Percentiles rank a stretch among this genome's conserved stretches.
Conservation (phyloP, 1,140 invertebrate genomes). For the Drosophila cardini region DNA sequence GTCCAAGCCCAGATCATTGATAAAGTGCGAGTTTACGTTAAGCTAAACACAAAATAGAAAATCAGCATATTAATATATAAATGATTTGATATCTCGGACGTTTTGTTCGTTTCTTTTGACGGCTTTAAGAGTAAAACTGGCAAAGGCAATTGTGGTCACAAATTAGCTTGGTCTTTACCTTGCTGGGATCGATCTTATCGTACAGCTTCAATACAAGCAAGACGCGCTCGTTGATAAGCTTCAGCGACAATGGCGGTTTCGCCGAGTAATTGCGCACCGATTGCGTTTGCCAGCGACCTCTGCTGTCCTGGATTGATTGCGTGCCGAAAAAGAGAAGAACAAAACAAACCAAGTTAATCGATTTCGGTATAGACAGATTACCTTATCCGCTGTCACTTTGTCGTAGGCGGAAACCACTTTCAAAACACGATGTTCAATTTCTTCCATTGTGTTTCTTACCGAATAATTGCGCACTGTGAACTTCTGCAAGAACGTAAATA, state of each 20-base stretch:
- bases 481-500: conserved; percentile 45
- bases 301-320: conserved; percentile 58
- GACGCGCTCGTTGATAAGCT: conserved; percentile 94
- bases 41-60: conserved; percentile 87
- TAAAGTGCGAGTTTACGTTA: conserved; percentile 96
- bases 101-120: conserved; percentile 57
- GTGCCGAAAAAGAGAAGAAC: conserved; percentile 63
- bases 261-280: conserved; percentile 88
- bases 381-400: conserved; percentile 92
- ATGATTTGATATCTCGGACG: not conserved
- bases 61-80: not conserved
- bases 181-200: conserved; percentile 97
- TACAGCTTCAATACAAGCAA: conserved; percentile 97
- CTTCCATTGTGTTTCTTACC: conserved; percentile 84
- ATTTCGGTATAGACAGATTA: conserved; percentile 85
- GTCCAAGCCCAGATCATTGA: conserved; percentile 98
- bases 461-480: conserved; percentile 56
- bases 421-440: conserved; percentile 90
- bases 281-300: conserved; percentile 81
- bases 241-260: conserved; percentile 90
- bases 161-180: conserved; percentile 88
- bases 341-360: conserved; percentile 76
- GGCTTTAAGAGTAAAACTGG: conserved; percentile 56
- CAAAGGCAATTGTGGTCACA: conserved; percentile 68
- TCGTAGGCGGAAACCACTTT: conserved; percentile 92